Evolutionary conservation across 2,888 invertebrate species (phyloP).

Genomic region (Brachyopa scutellaris): DNA sequence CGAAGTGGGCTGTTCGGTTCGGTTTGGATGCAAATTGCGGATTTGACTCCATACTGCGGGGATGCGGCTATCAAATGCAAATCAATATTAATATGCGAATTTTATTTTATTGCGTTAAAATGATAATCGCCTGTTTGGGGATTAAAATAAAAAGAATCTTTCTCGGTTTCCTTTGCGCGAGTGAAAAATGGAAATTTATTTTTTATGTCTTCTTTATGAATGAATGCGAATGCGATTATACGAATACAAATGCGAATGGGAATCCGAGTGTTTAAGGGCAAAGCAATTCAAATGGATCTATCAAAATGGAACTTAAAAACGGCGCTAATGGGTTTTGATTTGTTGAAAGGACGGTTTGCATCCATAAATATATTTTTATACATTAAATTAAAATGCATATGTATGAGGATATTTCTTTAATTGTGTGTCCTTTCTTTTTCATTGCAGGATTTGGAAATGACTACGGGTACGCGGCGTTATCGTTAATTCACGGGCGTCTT

Average conservation of each 20-base stretch:
- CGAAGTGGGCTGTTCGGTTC: slow-evolving; percentile 18
- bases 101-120: slow-evolving; percentile 65
- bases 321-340: slow-evolving; percentile 13
- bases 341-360: too few relatives aligned
- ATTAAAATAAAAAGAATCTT: slow-evolving; percentile 25
- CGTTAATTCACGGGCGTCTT: not conserved
- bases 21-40: slow-evolving; percentile 1
- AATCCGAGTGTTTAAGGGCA: not conserved
- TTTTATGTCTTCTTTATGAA: slow-evolving; percentile 67
- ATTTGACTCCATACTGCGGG: not conserved
- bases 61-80: slow-evolving; percentile 58
- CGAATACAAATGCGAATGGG: too few relatives aligned
- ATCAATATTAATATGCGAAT: slow-evolving; percentile 66
- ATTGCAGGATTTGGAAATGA: not conserved
- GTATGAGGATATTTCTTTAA: not conserved
- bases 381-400: too few relatives aligned
- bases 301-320: not conserved
- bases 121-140: slow-evolving; percentile 60
- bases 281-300: slow-evolving; percentile 6
- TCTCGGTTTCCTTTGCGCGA: not conserved
- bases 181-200: slow-evolving; percentile 22
- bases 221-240: slow-evolving; percentile 31
- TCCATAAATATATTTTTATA: too few relatives aligned
- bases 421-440: not conserved
- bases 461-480: not conserved